Evolutionary conservation across 2,113 vertebrate genomes (phyloP), one percentile per base, ranked within the genome.

Genomic region (Sinocyclocheilus maitianheensis): DNA sequence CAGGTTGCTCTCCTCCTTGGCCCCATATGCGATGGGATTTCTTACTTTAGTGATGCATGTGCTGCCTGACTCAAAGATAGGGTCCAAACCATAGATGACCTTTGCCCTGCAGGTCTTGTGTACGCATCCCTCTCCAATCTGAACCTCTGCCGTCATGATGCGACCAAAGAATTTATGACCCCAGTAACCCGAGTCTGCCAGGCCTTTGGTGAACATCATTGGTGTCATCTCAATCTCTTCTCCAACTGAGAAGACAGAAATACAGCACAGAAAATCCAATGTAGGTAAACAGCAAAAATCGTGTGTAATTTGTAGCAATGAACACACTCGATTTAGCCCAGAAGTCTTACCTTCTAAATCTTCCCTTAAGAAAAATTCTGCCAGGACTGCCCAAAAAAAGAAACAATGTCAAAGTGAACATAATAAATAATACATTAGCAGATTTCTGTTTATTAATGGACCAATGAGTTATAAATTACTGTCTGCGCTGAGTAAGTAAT

Each of bases 191-290:
- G 94, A 93, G 2, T 99, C 97, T 0, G 96, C 97, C 88, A 99
- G 93, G 78, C 98, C 97, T 95, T 96, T 99, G 2, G 94, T 96
- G 58, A 99, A 98, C 77, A 97, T 92, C 96, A 99, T 94, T 3
- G 97, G 97, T 0, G 96, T 99, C 98, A 99, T 98, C 93, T 99
- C 98, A 1, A 99, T 98, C 93, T 99, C 98, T 91, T 99, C 98
- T 89, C 98, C 97, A 83, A 97, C 98, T 99, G 91, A 55, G 81
- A 87, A 80, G 46, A 72, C 84, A 87, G 34, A 62, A 69, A 40
- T 30, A 78, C 0, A 51, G 20, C n/a, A 86, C 1, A 55, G 53
- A 55, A 55, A 18, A 55, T 55, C 6, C 53, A 55, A 55, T 5
- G 11, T 63, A 18, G 10, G 63, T 24, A 63, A 71, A 13, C 60